phyloP scores from a whole-genome alignment of 2,888 invertebrate genomes.

The Hermodice carunculata region DNA sequence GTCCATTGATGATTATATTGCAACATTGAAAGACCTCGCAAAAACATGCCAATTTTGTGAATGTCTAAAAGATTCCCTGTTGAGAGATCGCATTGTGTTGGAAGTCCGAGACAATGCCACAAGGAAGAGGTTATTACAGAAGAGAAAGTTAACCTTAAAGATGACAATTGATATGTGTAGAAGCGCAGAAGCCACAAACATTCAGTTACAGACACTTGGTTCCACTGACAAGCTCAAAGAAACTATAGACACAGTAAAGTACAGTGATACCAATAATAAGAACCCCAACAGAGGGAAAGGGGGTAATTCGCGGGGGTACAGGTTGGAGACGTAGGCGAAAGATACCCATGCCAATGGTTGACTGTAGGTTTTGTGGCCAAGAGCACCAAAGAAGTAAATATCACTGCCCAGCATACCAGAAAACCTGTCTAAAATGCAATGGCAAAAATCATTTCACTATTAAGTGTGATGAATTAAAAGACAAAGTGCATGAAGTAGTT shows the following conservation, averaged over 20 bases:
- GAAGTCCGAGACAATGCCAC: background rate
- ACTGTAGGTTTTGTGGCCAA: background rate
- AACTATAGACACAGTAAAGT: too few relatives aligned
- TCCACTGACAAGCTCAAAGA: too few relatives aligned
- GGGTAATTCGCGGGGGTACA: too few relatives aligned
- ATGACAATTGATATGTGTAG: background rate
- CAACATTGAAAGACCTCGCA: background rate
- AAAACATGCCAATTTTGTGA: background rate
- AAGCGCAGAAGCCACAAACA: too few relatives aligned
- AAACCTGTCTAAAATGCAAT: background rate
- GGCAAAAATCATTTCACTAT: background rate
- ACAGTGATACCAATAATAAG: too few relatives aligned
- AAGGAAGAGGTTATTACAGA: background rate
- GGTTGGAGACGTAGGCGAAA: background rate
- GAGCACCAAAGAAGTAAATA: background rate
- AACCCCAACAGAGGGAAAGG: too few relatives aligned
- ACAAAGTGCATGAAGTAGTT: background rate
- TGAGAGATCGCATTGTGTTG: background rate
- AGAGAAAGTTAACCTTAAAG: background rate
- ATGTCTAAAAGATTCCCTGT: background rate
- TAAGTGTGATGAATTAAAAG: background rate
- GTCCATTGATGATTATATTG: background rate
- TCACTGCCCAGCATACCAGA: background rate
- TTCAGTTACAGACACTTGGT: too few relatives aligned
- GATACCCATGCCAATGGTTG: background rate